These are phyloP conservation scores for Tetragonula clypearis DNA, from an alignment of 1,140 invertebrate species.

Conservation along the genomic window DNA sequence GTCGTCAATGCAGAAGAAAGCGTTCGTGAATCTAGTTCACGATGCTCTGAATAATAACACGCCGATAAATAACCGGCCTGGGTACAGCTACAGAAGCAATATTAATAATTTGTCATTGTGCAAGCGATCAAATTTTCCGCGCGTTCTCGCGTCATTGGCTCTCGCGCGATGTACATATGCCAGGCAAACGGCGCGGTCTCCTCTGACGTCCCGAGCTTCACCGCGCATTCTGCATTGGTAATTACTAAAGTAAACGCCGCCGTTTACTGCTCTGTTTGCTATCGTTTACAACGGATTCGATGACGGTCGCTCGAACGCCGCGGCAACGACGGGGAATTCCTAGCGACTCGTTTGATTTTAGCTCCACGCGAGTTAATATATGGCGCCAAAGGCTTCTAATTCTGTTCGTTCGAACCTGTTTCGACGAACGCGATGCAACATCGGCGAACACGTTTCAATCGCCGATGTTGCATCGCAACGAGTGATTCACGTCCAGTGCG, in stretches of 20 bases:
- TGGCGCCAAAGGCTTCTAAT: neutral
- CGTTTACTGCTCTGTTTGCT: constrained; percentile 49
- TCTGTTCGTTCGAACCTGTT: neutral
- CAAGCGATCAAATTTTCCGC: constrained; percentile 57
- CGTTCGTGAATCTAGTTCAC: neutral
- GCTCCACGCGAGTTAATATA: neutral
- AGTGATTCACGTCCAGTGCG: too few relatives aligned
- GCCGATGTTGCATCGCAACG: too few relatives aligned
- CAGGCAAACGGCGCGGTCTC: constrained; percentile 47
- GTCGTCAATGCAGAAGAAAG: neutral
- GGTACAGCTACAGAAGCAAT: constrained; percentile 58
- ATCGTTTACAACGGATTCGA: constrained; percentile 58
- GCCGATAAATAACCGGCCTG: constrained; percentile 49
- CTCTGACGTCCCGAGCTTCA: constrained; percentile 59
- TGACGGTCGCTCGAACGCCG: constrained; percentile 45
- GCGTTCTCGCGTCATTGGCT: neutral
- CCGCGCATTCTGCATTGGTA: constrained; percentile 57
- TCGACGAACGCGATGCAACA: too few relatives aligned
- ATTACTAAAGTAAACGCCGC: constrained; percentile 65
- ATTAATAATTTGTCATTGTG: constrained; percentile 66
- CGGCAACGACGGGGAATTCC: constrained; percentile 23
- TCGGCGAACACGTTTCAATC: neutral
- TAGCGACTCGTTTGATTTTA: constrained; percentile 50
- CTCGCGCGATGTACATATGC: constrained; percentile 3
- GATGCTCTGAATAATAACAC: neutral